A percentile compares a stretch with the other conserved stretches of the same genome.
phyloP scores from a whole-genome alignment of 2,797 vertebrate species.

The Pseudochaenichthys georgianus region DNA sequence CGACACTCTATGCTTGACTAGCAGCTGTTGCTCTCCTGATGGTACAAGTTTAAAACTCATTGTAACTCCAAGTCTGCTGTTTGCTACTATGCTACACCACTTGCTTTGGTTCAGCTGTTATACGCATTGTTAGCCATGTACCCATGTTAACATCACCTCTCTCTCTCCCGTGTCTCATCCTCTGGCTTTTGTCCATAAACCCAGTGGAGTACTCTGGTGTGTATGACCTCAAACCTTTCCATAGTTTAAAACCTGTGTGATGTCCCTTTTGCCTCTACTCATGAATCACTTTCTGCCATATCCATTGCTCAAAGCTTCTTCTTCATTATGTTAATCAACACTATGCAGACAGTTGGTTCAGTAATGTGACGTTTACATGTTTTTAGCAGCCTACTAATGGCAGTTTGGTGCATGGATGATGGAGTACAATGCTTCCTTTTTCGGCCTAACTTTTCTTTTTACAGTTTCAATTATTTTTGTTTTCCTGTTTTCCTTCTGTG shows the following conservation, averaged over 20 bases:
- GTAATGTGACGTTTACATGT: conserved; percentile 23
- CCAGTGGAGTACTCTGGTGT: conserved; percentile 89
- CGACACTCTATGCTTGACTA: background rate
- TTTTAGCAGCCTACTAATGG: conserved; percentile 24
- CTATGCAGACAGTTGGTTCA: conserved; percentile 25
- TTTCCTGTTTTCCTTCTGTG: conserved; percentile 41
- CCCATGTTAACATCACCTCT: conserved; percentile 80
- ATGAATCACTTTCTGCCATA: conserved; percentile 75
- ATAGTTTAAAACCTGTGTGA: conserved; percentile 69
- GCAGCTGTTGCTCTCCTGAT: conserved; percentile 11
- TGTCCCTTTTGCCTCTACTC: conserved; percentile 56
- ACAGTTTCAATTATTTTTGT: conserved; percentile 50
- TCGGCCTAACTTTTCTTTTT: conserved; percentile 62
- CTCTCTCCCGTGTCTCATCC: conserved; percentile 81
- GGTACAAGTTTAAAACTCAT: conserved; percentile 12
- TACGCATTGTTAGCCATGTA: conserved; percentile 47
- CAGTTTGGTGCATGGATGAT: conserved; percentile 59
- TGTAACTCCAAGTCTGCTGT: conserved; percentile 29
- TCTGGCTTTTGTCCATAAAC: conserved; percentile 80
- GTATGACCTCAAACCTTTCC: conserved; percentile 84
- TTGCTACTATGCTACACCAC: conserved; percentile 26
- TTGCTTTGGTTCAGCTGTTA: conserved; percentile 62
- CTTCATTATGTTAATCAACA: conserved; percentile 42
- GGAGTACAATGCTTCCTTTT: conserved; percentile 45
- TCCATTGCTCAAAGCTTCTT: conserved; percentile 50